Base-by-base conservation (phyloP, 1,140 invertebrate genomes). In the Pseudoatta argentina region DNA sequence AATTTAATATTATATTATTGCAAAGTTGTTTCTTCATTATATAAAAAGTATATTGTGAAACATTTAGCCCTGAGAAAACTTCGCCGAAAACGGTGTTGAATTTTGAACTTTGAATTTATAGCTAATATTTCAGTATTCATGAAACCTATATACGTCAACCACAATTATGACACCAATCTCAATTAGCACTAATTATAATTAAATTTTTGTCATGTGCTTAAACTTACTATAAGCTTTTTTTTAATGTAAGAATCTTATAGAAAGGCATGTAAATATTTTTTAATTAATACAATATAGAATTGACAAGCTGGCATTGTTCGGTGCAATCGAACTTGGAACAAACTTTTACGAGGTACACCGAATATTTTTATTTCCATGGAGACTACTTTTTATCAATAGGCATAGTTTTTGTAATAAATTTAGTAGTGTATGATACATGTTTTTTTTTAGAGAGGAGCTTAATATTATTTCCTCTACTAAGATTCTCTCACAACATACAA, bases 31-130 rank as follows among this genome's bases (percentile, higher is more conserved):
- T 76, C 27, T 61, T n/a, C 57, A 51, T 55, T 73, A 79, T 73
- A 79, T 86, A 88, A 88, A 89, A 89, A 44, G 59, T 73, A 61
- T 88, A 48, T 57, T 27, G 21, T 77, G 39, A 59, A 57, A 81
- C 16, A 79, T 57, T 88, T 88, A 48, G 53, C 72, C 86, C 77
- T 87, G 89, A 86, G 66, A 18, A 88, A 79, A 85, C 34, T 63
- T 86, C 51, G 12, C 55, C 44, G 34, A 72, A 5, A 79, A 57
- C 39, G n/a, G 67, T 79, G 55, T 79, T 55, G 39, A 81, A 71
- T 30, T n/a, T 34, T 18, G 24, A 66, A 71, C 48, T 14, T 34
- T 12, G 18, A 78, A 66, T 53, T 66, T 78, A 16, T 78, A 78
- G 24, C 48, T 30, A 30, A 27, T 55, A 69, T 69, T 79, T 69